Conservation (phyloP, 2,888 invertebrate species). For the Cerastis leucographa region DNA sequence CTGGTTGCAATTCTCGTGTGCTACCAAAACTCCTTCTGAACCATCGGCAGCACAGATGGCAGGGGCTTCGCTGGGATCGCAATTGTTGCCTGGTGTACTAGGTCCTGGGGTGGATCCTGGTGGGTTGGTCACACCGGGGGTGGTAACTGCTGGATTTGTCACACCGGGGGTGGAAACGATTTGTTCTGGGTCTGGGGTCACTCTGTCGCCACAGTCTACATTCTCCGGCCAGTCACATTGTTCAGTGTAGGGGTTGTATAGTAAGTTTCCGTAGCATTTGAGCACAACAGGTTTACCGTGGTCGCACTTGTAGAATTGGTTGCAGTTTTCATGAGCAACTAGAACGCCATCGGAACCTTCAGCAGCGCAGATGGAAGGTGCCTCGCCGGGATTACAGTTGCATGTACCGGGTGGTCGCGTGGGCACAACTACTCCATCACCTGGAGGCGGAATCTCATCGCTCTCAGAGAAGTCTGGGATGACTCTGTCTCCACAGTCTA, state of each 20-base stretch:
- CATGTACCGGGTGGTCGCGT: slow-evolving; percentile 32
- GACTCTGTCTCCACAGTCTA: slow-evolving; percentile 68
- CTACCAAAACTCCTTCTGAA: slow-evolving; percentile 69
- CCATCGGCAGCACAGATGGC: slow-evolving; percentile 68
- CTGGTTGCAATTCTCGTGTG: slow-evolving; percentile 75
- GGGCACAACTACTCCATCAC: slow-evolving; percentile 26
- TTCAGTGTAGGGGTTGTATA: slow-evolving; percentile 69
- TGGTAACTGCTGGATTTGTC: slow-evolving; percentile 18
- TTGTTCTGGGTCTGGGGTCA: slow-evolving; percentile 33
- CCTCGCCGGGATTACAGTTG: slow-evolving; percentile 64
- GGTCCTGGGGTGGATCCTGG: slow-evolving; percentile 16
- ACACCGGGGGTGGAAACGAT: not conserved
- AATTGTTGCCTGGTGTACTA: slow-evolving; percentile 21
- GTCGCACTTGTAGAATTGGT: slow-evolving; percentile 73
- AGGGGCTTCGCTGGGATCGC: slow-evolving; percentile 69
- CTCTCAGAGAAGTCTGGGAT: slow-evolving; percentile 53
- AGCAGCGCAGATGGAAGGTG: slow-evolving; percentile 69
- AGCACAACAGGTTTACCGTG: slow-evolving; percentile 66
- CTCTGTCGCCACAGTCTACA: slow-evolving; percentile 71
- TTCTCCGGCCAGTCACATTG: slow-evolving; percentile 74
- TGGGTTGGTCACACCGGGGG: slow-evolving; percentile 58
- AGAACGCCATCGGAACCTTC: slow-evolving; percentile 67
- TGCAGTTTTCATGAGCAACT: slow-evolving; percentile 74
- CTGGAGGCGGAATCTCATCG: slow-evolving; percentile 11
- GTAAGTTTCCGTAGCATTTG: slow-evolving; percentile 60